These are phyloP conservation scores for Toxotes jaculatrix DNA, from an alignment of 2,113 vertebrate species.

Conservation along the genomic window DNA sequence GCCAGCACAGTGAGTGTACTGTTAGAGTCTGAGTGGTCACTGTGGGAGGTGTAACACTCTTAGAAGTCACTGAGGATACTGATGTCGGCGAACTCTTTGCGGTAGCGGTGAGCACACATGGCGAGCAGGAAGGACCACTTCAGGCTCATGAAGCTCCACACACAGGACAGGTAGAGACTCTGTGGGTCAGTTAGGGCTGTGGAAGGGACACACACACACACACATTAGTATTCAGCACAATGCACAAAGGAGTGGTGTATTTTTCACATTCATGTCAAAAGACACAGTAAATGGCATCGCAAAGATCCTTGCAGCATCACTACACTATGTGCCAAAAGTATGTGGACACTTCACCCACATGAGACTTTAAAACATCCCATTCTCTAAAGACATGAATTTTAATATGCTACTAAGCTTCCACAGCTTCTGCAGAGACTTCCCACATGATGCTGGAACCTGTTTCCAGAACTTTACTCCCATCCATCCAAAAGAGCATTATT, in stretches of 20 bases:
- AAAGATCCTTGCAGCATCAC: neutral
- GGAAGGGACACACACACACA: conserved; percentile 16
- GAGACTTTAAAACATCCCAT: no score
- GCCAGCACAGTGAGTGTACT: neutral
- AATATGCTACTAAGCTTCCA: no score
- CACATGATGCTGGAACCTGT: neutral
- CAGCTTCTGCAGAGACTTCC: no score
- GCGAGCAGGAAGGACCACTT: conserved; percentile 92
- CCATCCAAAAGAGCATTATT: neutral
- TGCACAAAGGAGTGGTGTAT: neutral
- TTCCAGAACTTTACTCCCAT: neutral
- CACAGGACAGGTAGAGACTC: conserved; percentile 90
- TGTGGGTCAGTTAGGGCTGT: conserved; percentile 88
- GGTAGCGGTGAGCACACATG: conserved; percentile 88
- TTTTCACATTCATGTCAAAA: neutral
- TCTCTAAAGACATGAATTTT: no score
- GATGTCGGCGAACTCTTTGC: conserved; percentile 93
- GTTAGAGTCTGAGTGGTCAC: conserved; percentile 31
- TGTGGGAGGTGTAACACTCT: conserved; percentile 26
- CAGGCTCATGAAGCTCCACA: conserved; percentile 93
- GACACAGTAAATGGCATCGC: neutral
- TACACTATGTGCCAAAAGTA: no score
- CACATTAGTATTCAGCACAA: neutral
- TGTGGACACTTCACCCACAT: no score
- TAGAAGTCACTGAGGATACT: conserved; percentile 95